Conservation (phyloP, 2,797 vertebrate species). For the Meriones psammophilus region DNA sequence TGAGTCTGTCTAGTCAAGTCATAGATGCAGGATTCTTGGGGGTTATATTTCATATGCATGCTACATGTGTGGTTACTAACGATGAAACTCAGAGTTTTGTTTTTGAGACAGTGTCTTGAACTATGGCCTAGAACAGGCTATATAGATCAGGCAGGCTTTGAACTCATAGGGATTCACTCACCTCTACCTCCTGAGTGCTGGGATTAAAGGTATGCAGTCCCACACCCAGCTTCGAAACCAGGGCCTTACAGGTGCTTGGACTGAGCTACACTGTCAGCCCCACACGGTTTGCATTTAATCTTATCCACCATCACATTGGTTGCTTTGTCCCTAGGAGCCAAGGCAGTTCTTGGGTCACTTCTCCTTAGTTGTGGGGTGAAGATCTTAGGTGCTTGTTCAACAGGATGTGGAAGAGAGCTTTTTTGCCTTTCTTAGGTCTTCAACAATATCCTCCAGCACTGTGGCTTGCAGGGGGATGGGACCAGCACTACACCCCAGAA, state of each 20-base stretch:
- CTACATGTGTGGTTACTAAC: background rate
- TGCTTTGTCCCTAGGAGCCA: background rate
- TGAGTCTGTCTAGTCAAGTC: background rate
- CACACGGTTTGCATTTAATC: background rate
- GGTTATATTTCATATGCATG: background rate
- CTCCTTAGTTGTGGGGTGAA: background rate
- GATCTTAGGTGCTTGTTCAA: background rate
- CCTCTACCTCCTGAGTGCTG: background rate
- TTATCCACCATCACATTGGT: background rate
- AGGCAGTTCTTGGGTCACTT: background rate
- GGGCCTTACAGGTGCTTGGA: background rate
- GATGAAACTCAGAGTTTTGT: background rate
- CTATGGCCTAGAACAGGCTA: background rate
- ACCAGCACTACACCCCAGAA: conserved; percentile 92
- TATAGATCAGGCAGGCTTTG: background rate
- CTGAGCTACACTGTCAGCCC: background rate
- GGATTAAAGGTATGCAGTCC: background rate
- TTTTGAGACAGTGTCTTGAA: background rate
- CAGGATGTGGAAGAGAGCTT: background rate
- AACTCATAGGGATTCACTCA: background rate
- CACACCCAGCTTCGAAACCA: background rate
- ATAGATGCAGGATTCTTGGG: background rate
- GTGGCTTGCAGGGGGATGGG: conserved; percentile 93
- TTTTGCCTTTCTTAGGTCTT: conserved; percentile 91
- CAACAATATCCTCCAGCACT: conserved; percentile 92